Evolutionary conservation across 2,888 invertebrate species (phyloP), one percentile per base, ranked within the genome.

Genomic region (Phyto melanocephala): DNA sequence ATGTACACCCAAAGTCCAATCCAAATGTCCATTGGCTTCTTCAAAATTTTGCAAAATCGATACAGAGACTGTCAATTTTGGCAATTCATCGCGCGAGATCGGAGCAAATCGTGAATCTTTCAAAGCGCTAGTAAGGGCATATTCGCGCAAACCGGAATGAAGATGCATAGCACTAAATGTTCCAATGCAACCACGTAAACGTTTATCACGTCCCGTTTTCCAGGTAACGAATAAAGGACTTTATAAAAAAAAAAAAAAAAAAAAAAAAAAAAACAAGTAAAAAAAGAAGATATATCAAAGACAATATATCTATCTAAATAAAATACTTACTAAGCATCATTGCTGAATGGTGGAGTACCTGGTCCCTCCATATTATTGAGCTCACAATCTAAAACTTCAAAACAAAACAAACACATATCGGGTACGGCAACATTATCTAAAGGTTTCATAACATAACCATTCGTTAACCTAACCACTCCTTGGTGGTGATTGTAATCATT

Each of bases 361-460:
- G 99, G 99, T 87, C 97, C 95, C 87, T 98, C 97, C 91, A 96
- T 94, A 91, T 96, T 96, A 92, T 98, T 96, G 89, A 99, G 94
- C 92, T 98, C 97, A 92, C 95, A 95, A 92, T 98, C 96, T 86
- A 99, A 95, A 87, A 99, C 98, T 93, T 99, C 99, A 93, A 99
- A 99, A 94, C 99, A 99, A 93, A 96, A 99, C 93, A 96, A 97
- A 91, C 98, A 98, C 99, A 99, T 99, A 92, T 99, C 98, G 85
- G 96, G 95, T 91, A 95, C 94, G 87, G 96, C 97, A 86, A 98
- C 95, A 90, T 86, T 89, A 10, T 89, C 89, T 67, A 88, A 50
- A 0, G 87, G 88, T 68, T 89, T 87, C 35, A 88, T 83, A 13
- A 85, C 86, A 52, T 90, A 89, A 2, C 92, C 92, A 87, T 93